Percentiles rank a stretch among this genome's conserved stretches.
These are phyloP conservation scores for Xanthorhoe spadicearia DNA, from an alignment of 2,888 invertebrate species.

Conservation along the genomic window DNA sequence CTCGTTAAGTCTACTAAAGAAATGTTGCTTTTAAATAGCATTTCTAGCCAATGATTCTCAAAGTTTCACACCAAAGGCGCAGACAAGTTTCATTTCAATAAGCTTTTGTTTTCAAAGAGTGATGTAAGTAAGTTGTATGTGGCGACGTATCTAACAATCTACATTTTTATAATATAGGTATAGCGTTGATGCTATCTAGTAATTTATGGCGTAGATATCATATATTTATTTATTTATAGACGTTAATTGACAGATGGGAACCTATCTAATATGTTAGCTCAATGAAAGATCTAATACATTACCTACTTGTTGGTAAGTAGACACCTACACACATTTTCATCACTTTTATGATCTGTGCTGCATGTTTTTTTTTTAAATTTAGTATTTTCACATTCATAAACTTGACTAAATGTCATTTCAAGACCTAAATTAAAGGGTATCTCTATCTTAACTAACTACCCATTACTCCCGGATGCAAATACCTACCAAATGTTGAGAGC, in stretches of 20 bases:
- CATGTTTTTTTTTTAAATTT: no score
- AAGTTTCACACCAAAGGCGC: neutral
- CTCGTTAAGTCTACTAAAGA: slow-evolving; percentile 25
- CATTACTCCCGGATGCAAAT: slow-evolving; percentile 22
- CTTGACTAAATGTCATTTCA: no score
- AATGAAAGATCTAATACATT: neutral
- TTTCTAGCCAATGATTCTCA: slow-evolving; percentile 9
- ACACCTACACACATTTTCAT: no score
- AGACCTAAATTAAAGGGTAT: neutral
- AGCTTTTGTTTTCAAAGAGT: no score
- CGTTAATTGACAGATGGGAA: neutral
- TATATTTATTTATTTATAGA: no score
- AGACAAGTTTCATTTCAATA: neutral
- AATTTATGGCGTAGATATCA: neutral
- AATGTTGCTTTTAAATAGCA: slow-evolving; percentile 26
- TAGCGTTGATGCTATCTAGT: neutral
- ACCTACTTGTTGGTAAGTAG: no score
- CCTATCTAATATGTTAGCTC: neutral
- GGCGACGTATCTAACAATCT: neutral
- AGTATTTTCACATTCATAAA: no score
- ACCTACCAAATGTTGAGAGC: slow-evolving; percentile 25
- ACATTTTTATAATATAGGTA: neutral
- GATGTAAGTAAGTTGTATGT: neutral
- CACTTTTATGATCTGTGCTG: no score
- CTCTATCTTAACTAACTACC: neutral